A percentile compares a stretch with the other conserved stretches of the same genome.
Evolutionary conservation across 2,113 vertebrate species (phyloP).

Genomic region (Brachirus orientalis): DNA sequence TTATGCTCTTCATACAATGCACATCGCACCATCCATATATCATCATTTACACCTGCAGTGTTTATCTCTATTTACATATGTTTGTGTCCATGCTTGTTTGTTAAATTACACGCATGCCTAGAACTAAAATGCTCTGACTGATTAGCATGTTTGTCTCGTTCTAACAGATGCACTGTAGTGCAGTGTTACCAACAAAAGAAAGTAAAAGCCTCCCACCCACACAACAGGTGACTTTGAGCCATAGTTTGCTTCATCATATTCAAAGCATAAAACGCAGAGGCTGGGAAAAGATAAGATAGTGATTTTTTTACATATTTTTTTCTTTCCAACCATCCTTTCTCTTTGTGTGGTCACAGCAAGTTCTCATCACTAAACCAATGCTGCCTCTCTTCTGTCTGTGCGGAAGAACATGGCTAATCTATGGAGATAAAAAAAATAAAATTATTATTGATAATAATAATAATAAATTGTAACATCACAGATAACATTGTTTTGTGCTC

Average conservation of each 20-base stretch:
- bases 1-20: constrained; percentile 10
- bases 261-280: constrained; percentile 70
- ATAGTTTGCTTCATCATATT: constrained; percentile 63
- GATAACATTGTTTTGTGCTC: background rate
- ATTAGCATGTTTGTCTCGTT: constrained; percentile 52
- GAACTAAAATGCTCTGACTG: constrained; percentile 24
- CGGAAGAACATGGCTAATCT: background rate
- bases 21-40: background rate
- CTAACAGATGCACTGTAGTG: constrained; percentile 55
- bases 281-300: constrained; percentile 62
- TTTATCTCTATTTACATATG: constrained; percentile 24
- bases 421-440: background rate
- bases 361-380: constrained; percentile 55
- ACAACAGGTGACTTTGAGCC: constrained; percentile 65
- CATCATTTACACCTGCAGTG: background rate
- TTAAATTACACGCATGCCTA: constrained; percentile 21
- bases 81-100: constrained; percentile 6
- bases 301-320: constrained; percentile 51
- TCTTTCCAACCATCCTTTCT: constrained; percentile 43
- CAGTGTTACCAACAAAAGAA: constrained; percentile 58
- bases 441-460: background rate
- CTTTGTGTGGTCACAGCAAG: constrained; percentile 52
- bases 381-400: constrained; percentile 31
- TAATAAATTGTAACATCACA: background rate
- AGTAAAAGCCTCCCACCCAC: constrained; percentile 71